These are phyloP conservation scores for Zoanthus sansibaricus DNA, from an alignment of 92 coral and sea anemone genomes.

Conservation along the genomic window DNA sequence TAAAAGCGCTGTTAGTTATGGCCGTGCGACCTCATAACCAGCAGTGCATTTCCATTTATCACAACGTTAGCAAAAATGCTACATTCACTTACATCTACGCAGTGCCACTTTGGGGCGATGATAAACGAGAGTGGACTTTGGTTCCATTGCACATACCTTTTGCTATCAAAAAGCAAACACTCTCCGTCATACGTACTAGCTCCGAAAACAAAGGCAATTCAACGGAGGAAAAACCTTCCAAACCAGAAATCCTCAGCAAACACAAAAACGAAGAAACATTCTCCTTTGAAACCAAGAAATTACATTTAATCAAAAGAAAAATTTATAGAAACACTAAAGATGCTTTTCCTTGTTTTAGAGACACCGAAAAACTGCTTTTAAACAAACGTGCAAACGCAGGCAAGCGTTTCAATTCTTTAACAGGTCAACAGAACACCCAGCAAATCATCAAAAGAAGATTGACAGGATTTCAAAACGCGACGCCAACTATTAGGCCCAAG, in stretches of 20 bases:
- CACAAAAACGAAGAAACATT: not conserved
- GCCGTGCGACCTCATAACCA: slow-evolving; percentile 77
- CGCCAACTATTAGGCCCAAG: not conserved
- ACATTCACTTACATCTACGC: slow-evolving; percentile 43
- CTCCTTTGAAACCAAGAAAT: not conserved
- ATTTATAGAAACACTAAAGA: not conserved
- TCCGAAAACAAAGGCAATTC: not conserved
- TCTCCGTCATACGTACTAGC: not conserved
- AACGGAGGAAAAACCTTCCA: not conserved
- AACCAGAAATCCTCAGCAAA: not conserved
- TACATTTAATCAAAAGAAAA: not conserved
- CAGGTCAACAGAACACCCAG: not conserved
- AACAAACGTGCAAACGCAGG: not conserved
- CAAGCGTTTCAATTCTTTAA: not conserved
- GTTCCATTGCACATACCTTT: not conserved
- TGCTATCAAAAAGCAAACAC: not conserved
- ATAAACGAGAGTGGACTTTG: slow-evolving; percentile 40
- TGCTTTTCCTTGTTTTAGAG: not conserved
- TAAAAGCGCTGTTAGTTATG: slow-evolving; percentile 62
- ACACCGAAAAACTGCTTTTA: not conserved
- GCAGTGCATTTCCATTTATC: slow-evolving; percentile 62
- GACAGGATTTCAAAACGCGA: not conserved
- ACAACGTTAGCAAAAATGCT: slow-evolving; percentile 55
- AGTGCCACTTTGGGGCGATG: slow-evolving; percentile 17
- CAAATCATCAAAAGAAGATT: not conserved